Base-by-base conservation (phyloP, 2,888 invertebrate genomes). In the Cryptophagus acutangulus region DNA sequence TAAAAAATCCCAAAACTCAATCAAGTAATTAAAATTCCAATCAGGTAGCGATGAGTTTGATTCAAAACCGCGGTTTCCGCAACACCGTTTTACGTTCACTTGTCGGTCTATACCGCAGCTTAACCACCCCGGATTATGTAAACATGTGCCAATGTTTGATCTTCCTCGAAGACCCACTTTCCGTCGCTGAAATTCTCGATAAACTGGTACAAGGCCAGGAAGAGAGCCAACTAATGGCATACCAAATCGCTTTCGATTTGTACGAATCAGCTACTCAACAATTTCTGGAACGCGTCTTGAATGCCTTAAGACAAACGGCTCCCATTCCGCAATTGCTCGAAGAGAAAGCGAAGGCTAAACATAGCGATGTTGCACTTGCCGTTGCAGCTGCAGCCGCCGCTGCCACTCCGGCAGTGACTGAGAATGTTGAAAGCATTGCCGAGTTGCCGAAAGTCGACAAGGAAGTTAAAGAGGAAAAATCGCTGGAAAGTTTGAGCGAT, bases 231-330 rank as follows among this genome's bases (percentile, higher is more conserved):
- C 73, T 97, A 26, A 96, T 97, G 91, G 95, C 95, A 0, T 99
- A 94, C 71, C 99, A 99, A 73, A 95, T 99, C 58, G 95, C 86
- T 0, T 99, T 99, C 72, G 99, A 99, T 75, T 77, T 99, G 55
- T 99, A 99, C 65, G 99, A 99, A 69, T 95, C 94, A 28, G 99
- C 97, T 1, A 96, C 96, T 1, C 99, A 99, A 70, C 94, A 97
- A 66, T 96, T 96, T 68, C 74, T 99, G 36, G 87, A 86, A 6
- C 79, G 87, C 54, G 89, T 95, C 6, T 70, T 92, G 48, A 84
- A 87, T 63, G 87, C 89, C 12, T 71, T 94, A 4, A 77, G 85
- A 57, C 80, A 81, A 33, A 88, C 87, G 10, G 88, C 89, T 14
- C 90, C 89, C 0, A 81, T 88, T 46, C 88, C 89, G 3, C 78